Percentiles rank a stretch among this genome's conserved stretches.
phyloP scores from a whole-genome alignment of 2,888 invertebrate species.

The Xanthorhoe designata region DNA sequence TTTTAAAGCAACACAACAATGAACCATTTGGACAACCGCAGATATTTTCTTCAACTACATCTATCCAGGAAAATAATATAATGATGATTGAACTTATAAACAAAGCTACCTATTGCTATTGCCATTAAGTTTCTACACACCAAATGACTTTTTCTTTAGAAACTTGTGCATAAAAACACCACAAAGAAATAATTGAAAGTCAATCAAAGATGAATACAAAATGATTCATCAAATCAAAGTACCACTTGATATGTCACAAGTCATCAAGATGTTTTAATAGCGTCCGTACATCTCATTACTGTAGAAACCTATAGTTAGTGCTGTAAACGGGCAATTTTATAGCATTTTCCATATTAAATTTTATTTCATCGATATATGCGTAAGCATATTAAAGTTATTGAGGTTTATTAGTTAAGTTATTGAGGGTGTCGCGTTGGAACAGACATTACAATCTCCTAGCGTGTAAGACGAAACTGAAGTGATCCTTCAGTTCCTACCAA shows the following conservation, averaged over 20 bases:
- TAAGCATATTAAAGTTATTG: no score
- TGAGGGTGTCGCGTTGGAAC: no score
- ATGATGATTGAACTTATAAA: not conserved
- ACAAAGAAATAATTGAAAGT: slow-evolving; percentile 19
- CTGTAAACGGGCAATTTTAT: slow-evolving; percentile 15
- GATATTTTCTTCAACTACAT: no score
- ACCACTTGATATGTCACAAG: slow-evolving; percentile 32
- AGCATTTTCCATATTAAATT: not conserved
- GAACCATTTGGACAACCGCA: no score
- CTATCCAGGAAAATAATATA: no score
- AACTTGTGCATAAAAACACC: slow-evolving; percentile 7
- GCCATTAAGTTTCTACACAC: not conserved
- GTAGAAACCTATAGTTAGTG: slow-evolving; percentile 19
- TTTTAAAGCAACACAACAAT: no score
- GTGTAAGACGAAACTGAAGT: no score
- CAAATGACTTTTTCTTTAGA: slow-evolving; percentile 5
- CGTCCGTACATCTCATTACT: slow-evolving; percentile 36
- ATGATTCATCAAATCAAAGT: slow-evolving; percentile 32
- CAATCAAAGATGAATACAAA: slow-evolving; percentile 27
- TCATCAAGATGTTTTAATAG: slow-evolving; percentile 43
- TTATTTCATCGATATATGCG: no score
- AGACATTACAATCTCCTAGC: no score
- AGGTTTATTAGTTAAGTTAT: no score
- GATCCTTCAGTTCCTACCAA: no score
- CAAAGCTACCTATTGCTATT: not conserved